Evolutionary conservation across 2,113 vertebrate species (phyloP), one percentile per base, ranked within the genome.

Genomic region (Arothron firmamentum): DNA sequence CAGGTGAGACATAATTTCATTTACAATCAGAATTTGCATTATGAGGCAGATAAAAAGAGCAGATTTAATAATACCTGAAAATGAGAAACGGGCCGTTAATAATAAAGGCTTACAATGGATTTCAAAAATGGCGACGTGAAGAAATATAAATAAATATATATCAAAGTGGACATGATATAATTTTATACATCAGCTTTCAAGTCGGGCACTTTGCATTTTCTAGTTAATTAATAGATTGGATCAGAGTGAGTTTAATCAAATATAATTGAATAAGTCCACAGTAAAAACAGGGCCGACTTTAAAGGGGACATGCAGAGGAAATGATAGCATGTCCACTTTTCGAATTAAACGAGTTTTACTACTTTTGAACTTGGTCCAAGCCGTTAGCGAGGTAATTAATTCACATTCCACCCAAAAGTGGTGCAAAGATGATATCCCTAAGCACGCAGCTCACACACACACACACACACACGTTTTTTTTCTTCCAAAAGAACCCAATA

Each of bases 161-260:
- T 87, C 77, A 88, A 90, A 89, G 86, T 89, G 81, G 84, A 86
- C 85, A 88, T 85, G 80, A 88, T 90, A 85, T 85, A 86, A 90
- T 87, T 89, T 89, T 85, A 89, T 82, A 89, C 85, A 88, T 88
- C 75, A 56, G 78, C 88, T 90, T 90, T 89, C 85, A 89, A 87
- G 88, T 90, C 56, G 62, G 85, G 74, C 85, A 89, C 84, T 88
- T 81, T 88, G 88, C 88, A 89, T 90, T 91, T 90, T 82, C 70
- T 75, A 88, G 88, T 92, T 92, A 91, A 91, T 92, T 92, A 92
- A 91, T 91, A 90, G 91, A 92, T 91, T 90, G 90, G 90, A 92
- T 91, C 91, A 88, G 89, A 90, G 88, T 67, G 84, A 85, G 88
- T 90, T 91, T 91, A 91, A 92, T 91, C 90, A 91, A 92, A 91